phyloP scores from a whole-genome alignment of 64 coral and sea anemone genomes.

The Actinia equina region DNA sequence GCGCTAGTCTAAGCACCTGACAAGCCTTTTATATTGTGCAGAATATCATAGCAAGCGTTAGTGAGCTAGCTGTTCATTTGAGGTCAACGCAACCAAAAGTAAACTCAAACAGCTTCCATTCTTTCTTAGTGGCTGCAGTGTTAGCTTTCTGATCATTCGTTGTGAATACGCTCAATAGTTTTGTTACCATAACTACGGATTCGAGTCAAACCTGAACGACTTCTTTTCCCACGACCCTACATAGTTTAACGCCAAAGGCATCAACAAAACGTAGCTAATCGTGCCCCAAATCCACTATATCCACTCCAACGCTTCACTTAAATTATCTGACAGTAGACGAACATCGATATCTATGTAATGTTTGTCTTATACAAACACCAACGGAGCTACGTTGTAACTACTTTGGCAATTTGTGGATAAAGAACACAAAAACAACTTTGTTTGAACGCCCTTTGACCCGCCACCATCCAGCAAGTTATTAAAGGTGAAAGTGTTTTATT shows the following conservation, averaged over 20 bases:
- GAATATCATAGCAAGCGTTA: neutral
- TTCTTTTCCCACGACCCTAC: neutral
- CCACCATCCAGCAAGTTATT: neutral
- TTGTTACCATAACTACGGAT: neutral
- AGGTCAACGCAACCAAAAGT: neutral
- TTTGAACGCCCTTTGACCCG: neutral
- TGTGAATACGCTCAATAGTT: neutral
- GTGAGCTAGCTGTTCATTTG: neutral
- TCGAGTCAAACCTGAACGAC: neutral
- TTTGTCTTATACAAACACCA: neutral
- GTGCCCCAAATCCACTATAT: neutral
- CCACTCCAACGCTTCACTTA: neutral
- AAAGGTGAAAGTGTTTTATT: neutral
- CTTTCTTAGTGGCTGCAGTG: neutral
- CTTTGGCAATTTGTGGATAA: neutral
- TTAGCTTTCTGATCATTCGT: neutral
- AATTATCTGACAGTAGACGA: neutral
- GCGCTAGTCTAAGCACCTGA: neutral
- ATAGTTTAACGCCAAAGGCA: conserved; percentile 1
- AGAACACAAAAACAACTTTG: neutral
- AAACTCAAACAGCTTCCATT: neutral
- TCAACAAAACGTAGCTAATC: neutral
- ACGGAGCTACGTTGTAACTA: neutral
- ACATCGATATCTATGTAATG: neutral
- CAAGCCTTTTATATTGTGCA: neutral